Percentiles rank a stretch among this genome's conserved stretches.
phyloP scores from a whole-genome alignment of 2,113 vertebrate genomes.

The Terrapene triunguis region DNA sequence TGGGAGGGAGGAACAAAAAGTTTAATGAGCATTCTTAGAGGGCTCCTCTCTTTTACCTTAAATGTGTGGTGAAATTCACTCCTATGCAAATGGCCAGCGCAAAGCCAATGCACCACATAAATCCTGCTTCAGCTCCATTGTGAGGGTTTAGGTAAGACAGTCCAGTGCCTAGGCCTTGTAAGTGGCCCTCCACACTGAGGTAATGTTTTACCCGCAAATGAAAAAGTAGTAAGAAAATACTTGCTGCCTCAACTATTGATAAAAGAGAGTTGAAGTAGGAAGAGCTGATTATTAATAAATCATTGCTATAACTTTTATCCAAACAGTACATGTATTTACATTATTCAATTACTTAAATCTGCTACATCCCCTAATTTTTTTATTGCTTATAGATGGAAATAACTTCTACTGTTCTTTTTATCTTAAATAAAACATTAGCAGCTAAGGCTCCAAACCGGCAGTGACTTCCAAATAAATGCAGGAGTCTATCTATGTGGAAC shows the following conservation, averaged over 20 bases:
- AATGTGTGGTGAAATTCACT: not conserved
- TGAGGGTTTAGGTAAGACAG: not conserved
- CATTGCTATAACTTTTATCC: not conserved
- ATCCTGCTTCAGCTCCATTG: not conserved
- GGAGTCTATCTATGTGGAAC: not conserved
- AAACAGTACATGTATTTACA: not conserved
- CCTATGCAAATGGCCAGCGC: not conserved
- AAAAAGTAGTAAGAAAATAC: not conserved
- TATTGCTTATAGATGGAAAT: not conserved
- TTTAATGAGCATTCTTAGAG: not conserved
- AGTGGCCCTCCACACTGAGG: fast-evolving
- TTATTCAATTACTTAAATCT: not conserved
- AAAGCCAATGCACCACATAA: not conserved
- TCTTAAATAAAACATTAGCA: not conserved
- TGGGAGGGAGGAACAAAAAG: not conserved
- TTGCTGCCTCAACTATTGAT: not conserved
- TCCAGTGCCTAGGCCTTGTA: not conserved
- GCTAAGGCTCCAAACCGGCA: not conserved
- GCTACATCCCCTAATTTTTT: not conserved
- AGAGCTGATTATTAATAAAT: not conserved
- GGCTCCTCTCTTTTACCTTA: not conserved
- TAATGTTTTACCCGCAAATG: not conserved
- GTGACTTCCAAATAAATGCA: not conserved
- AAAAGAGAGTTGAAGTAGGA: not conserved
- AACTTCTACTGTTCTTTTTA: not conserved